A percentile compares a stretch with the other conserved stretches of the same genome.
These are phyloP conservation scores for Saccopteryx leptura DNA, from an alignment of 2,113 vertebrate species.

Conservation along the genomic window DNA sequence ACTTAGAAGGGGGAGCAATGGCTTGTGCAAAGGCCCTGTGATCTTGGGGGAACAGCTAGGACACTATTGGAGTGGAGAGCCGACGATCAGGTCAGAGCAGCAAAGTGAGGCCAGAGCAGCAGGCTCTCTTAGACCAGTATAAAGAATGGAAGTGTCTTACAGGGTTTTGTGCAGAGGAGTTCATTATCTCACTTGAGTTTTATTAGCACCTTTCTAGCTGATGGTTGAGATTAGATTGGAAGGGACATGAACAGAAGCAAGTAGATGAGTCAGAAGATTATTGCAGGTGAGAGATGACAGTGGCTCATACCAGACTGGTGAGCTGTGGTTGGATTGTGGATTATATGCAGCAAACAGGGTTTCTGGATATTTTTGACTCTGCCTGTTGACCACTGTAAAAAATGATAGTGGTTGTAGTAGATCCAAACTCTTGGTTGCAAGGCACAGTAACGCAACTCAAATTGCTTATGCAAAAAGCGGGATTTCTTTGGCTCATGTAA, in stretches of 20 bases:
- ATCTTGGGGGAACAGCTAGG: not conserved
- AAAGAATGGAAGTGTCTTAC: not conserved
- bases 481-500: not conserved
- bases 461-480: not conserved
- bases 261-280: not conserved
- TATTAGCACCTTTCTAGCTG: not conserved
- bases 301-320: not conserved
- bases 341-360: not conserved
- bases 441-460: not conserved
- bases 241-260: not conserved
- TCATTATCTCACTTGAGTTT: not conserved
- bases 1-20: not conserved
- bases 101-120: not conserved
- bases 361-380: not conserved
- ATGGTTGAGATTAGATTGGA: not conserved
- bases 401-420: not conserved
- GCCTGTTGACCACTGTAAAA: not conserved
- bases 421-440: not conserved
- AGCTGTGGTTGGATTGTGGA: not conserved
- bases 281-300: not conserved
- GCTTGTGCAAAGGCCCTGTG: conserved; percentile 15
- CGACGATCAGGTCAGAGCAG: not conserved
- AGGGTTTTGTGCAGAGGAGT: not conserved
- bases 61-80: not conserved
- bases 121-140: not conserved